Conservation (phyloP, 2,797 vertebrate species). For the Decapterus maruadsi region DNA sequence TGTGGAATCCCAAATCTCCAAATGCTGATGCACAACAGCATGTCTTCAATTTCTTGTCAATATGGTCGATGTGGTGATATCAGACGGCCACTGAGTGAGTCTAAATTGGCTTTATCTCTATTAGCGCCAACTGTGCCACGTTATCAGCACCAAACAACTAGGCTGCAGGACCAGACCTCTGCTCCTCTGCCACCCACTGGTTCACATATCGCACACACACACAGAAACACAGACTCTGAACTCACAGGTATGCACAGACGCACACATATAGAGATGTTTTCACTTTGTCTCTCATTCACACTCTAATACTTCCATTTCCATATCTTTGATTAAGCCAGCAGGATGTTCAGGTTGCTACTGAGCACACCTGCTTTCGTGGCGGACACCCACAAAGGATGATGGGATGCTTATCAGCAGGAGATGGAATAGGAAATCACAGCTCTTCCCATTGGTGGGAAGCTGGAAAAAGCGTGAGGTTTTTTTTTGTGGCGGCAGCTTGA, state of each 20-base stretch:
- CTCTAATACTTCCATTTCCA: constrained; percentile 61
- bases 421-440: constrained; percentile 50
- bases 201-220: constrained; percentile 7
- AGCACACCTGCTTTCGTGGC: constrained; percentile 68
- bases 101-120: constrained; percentile 74
- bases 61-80: constrained; percentile 60
- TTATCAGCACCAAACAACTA: constrained; percentile 72
- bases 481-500: constrained; percentile 22
- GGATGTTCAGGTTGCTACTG: constrained; percentile 52
- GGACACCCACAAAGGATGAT: constrained; percentile 62
- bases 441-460: constrained; percentile 23
- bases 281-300: constrained; percentile 22
- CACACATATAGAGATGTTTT: constrained; percentile 8
- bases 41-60: constrained; percentile 55
- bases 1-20: constrained; percentile 43
- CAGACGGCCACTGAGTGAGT: constrained; percentile 61
- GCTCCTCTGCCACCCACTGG: constrained; percentile 48
- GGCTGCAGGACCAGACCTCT: constrained; percentile 68
- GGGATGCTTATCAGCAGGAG: constrained; percentile 56
- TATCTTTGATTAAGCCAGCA: constrained; percentile 77
- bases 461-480: not conserved
- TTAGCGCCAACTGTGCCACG: constrained; percentile 67
- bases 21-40: constrained; percentile 55
- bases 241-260: constrained; percentile 33
- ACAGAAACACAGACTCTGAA: constrained; percentile 2